Evolutionary conservation across 2,113 vertebrate genomes (phyloP).

Genomic region (Lonchura striata): DNA sequence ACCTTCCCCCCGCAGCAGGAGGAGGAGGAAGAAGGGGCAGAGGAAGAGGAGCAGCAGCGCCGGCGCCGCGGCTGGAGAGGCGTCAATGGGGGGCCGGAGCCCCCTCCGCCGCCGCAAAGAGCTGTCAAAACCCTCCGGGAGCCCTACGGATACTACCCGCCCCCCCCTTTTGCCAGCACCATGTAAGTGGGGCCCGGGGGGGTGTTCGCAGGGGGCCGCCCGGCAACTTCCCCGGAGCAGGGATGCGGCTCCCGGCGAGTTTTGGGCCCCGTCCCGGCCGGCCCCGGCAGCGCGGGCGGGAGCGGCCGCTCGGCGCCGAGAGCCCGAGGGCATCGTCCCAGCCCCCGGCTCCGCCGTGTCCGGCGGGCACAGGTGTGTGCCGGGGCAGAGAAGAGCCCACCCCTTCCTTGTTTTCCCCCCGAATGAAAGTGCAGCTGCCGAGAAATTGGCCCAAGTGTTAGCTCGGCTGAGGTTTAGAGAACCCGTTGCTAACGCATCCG

Average conservation of each 20-base stretch:
- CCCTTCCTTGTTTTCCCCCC: too few species aligned
- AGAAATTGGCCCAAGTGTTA: background rate
- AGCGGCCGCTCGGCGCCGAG: background rate
- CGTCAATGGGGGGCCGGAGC: constrained; percentile 74
- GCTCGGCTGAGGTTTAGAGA: background rate
- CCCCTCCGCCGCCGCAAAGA: constrained; percentile 9
- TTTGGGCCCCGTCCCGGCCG: background rate
- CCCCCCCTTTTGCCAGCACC: constrained; percentile 45
- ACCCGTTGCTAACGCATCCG: background rate
- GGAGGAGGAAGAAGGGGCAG: constrained; percentile 46
- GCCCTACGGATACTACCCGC: constrained; percentile 52
- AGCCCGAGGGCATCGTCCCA: background rate
- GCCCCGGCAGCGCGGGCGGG: background rate
- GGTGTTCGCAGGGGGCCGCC: background rate
- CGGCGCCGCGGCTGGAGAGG: constrained; percentile 73
- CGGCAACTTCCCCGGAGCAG: background rate
- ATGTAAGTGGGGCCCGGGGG: constrained; percentile 54
- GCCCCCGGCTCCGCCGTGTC: background rate
- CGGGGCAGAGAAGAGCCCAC: fast-evolving
- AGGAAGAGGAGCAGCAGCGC: constrained; percentile 63
- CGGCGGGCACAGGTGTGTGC: background rate
- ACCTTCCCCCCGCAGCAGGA: constrained; percentile 70
- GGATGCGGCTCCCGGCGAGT: background rate
- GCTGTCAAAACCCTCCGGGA: constrained; percentile 59
- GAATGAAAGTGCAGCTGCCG: background rate